Evolutionary conservation across 1,140 invertebrate genomes (phyloP), one percentile per base, ranked within the genome.

Genomic region (Drosophila pseudoobscura): DNA sequence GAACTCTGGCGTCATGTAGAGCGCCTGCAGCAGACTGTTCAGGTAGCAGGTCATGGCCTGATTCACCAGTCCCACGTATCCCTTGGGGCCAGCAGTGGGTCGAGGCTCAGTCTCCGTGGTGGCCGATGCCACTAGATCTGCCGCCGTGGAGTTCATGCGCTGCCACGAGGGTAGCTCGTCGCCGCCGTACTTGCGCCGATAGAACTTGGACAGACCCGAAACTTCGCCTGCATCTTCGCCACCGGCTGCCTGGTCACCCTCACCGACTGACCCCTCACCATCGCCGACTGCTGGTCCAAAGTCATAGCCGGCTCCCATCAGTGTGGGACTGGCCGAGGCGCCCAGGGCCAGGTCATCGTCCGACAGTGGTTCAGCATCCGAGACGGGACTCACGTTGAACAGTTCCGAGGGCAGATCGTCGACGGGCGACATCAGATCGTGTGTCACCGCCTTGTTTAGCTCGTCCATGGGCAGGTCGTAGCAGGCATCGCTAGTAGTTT

Each of bases 1-100:
- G 90, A 98, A 98, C 92, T 98, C 97, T n/a, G 97, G 97, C 4
- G 97, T 98, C 96, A 98, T 98, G 82, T 94, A 98, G 2, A 98
- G 92, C 1, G 96, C 96, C 92, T 98, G 97, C 1, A 98, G 92
- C 24, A 98, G 92, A 92, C 96, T 97, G 90, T 98, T 98, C 11
- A 98, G 93, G 90, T 98, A 98, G 91, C 97, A 98, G 1, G 97
- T 98, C 97, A 98, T 98, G 1, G 97, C 97, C 92, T 98, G 97
- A 92, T 98, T 98, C 0, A 98, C 96, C 35, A 98, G 92, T 41
- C 97, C 97, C 7, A 97, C 96, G 92, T 96, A 97, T 92, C 95
- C 93, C 47, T 72, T 63, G 6, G 75, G 63, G 2, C 69, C 52
- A 4, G 77, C 53, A 56, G 71, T 69, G 17, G 46, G 56, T 7